phyloP scores from a whole-genome alignment of 2,888 invertebrate species.

The Dryomyza anilis region DNA sequence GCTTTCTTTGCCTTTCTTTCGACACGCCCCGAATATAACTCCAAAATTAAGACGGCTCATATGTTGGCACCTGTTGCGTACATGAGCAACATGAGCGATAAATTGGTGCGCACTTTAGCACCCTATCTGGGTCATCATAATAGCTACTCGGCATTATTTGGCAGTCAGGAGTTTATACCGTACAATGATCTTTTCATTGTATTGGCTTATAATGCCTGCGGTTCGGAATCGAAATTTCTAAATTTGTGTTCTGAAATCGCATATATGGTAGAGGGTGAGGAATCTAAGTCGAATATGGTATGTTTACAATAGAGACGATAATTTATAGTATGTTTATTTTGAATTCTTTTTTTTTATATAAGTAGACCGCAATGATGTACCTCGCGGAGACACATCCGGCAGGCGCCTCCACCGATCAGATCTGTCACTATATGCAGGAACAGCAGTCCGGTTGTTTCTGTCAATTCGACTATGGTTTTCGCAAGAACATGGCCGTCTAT shows the following conservation, averaged over 20 bases:
- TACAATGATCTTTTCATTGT: conserved; percentile 61
- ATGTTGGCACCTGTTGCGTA: conserved; percentile 53
- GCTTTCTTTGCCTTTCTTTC: conserved; percentile 48
- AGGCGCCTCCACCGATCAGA: conserved; percentile 50
- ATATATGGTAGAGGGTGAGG: neutral
- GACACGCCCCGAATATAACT: conserved; percentile 47
- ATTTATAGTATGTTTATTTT: neutral
- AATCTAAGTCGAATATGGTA: conserved; percentile 1
- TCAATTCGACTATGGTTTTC: conserved; percentile 44
- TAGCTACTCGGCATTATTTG: conserved; percentile 40
- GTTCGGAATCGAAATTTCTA: conserved; percentile 19
- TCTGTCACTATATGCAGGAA: conserved; percentile 49
- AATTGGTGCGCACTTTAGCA: conserved; percentile 56
- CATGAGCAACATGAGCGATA: conserved; percentile 64
- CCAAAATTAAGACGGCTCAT: conserved; percentile 50
- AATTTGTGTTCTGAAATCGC: neutral
- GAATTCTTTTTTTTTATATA: neutral
- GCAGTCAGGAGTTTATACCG: conserved; percentile 68
- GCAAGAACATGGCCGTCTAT: conserved; percentile 42
- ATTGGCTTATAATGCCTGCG: conserved; percentile 62
- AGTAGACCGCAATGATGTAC: conserved; percentile 13
- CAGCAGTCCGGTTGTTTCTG: conserved; percentile 46
- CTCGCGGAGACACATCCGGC: conserved; percentile 40
- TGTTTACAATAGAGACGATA: neutral
- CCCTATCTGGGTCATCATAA: conserved; percentile 48